Evolutionary conservation across 2,113 vertebrate species (phyloP).

Genomic region (Chinchilla lanigera): DNA sequence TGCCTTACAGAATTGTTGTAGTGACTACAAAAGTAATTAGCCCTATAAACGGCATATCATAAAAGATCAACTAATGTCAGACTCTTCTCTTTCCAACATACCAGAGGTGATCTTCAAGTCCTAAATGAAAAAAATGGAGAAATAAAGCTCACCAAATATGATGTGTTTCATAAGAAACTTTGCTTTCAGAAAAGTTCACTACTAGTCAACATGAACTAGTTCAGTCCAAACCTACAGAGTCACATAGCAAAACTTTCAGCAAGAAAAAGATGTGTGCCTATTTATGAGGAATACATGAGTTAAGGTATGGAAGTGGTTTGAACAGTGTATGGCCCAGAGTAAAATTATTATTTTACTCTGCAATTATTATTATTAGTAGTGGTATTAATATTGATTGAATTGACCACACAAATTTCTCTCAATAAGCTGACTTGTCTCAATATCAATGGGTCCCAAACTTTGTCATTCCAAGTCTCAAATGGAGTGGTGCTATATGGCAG

Average conservation of each 20-base stretch:
- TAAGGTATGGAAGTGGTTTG: neutral
- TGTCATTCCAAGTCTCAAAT: slow-evolving; percentile 40
- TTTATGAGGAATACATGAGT: neutral
- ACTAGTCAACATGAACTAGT: neutral
- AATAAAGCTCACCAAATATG: neutral
- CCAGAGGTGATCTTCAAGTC: neutral
- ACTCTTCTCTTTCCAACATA: neutral
- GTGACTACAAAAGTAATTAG: neutral
- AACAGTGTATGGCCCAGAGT: neutral
- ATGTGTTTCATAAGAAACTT: slow-evolving; percentile 6
- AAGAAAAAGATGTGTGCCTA: neutral
- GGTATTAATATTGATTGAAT: neutral
- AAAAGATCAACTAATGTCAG: neutral
- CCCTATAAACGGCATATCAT: neutral
- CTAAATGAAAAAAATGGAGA: neutral
- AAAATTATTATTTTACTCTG: no score
- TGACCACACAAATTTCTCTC: slow-evolving; percentile 45
- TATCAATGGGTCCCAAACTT: neutral
- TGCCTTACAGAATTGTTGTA: neutral
- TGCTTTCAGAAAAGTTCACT: slow-evolving; percentile 9
- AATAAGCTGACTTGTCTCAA: slow-evolving; percentile 40
- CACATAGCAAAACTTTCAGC: neutral
- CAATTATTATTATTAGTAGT: neutral
- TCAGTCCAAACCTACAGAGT: neutral
- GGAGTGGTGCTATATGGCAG: neutral